Base-by-base conservation (phyloP, 2,113 vertebrate genomes). In the Ellobius talpinus region DNA sequence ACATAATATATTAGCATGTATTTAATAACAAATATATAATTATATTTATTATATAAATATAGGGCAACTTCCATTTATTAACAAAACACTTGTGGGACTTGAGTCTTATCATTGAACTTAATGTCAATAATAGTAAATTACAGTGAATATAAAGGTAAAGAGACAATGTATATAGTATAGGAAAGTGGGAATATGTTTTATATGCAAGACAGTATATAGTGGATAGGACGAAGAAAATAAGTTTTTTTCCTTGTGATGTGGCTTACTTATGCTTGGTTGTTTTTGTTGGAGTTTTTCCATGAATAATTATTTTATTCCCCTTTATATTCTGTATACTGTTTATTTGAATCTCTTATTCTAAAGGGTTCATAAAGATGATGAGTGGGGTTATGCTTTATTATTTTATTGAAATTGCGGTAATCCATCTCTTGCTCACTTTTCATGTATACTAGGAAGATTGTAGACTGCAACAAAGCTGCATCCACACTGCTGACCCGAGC, bases 291-390 rank as follows among this genome's bases (percentile, higher is more conserved):
- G 72, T 88, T 93, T 29, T 82, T 55, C 68, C n/a, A 84, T 84
- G 29, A 90, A 88, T 31, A 42, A 4, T 70, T 70, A 77, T 77
- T 93, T 89, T 89, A 45, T 81, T 91, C 8, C 36, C 21, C 21
- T 95, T 95, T 79, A 81, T 96, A 77, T 94, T 39, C 42, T 81
- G 17, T 55, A 50, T 9, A 70, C 16, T 68, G 21, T 76, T 6
- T 65, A 76, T 66, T 79, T 97, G 65, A 17, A 95, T 65, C 79
- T 95, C 47, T 47, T 26, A 72, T 7, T 89, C 45, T 70, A 55
- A 84, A 31, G 70, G 29, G 14, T 3, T 39, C 79, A 50, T 82
- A 87, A 85, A 84, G 87, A 50, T 21, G 7, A 58, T 42, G 24
- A n/a, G 31, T 77, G 21, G 50, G 9, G 42, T 93, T 85, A 61